These are phyloP conservation scores for Baryphthengus martii DNA, from an alignment of 2,113 vertebrate species.

Conservation along the genomic window DNA sequence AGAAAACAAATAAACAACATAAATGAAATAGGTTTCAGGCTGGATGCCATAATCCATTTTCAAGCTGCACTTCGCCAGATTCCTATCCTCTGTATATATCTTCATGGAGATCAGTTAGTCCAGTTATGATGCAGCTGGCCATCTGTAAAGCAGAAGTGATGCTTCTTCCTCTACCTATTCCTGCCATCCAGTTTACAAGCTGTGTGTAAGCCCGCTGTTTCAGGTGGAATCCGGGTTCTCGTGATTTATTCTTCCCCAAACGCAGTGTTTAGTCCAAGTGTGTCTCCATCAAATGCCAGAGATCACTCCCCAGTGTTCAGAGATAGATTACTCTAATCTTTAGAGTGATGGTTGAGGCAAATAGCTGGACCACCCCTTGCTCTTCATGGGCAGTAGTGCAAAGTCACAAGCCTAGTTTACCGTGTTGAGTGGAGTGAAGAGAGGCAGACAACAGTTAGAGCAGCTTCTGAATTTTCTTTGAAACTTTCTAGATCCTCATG, in stretches of 20 bases:
- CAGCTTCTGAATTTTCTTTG: neutral
- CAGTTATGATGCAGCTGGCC: neutral
- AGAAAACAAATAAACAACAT: neutral
- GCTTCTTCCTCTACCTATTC: neutral
- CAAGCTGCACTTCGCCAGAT: neutral
- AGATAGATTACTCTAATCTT: neutral
- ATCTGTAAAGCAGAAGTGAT: neutral
- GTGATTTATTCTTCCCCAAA: neutral
- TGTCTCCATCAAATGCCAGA: neutral
- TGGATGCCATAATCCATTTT: neutral
- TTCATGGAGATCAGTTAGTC: neutral
- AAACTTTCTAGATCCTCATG: neutral
- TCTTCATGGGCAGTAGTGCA: neutral
- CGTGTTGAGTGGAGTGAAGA: neutral
- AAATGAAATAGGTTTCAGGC: neutral
- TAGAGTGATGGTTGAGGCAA: neutral
- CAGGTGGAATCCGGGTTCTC: neutral
- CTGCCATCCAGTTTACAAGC: neutral
- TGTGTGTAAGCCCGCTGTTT: neutral
- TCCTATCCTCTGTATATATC: neutral
- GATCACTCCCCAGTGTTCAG: neutral
- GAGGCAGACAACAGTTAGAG: neutral
- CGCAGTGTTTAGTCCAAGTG: fast-evolving
- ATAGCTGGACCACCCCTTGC: neutral
- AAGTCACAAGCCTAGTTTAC: neutral